Conservation (phyloP, 1,140 invertebrate genomes). For the Harlomillsia oculata region DNA sequence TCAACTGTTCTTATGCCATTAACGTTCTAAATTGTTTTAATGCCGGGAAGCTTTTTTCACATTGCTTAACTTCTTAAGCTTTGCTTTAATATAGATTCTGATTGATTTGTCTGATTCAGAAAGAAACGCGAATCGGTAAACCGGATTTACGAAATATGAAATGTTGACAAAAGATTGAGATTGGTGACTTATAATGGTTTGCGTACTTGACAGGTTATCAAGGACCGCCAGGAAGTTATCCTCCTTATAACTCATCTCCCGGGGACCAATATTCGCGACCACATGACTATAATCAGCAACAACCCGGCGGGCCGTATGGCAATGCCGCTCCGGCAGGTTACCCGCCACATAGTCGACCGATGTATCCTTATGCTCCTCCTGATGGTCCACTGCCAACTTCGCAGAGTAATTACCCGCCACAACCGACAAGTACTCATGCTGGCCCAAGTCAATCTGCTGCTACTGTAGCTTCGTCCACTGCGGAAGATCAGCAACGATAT, state of each 20-base stretch:
- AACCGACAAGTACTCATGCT: conserved; percentile 32
- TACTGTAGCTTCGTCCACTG: conserved; percentile 26
- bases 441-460: conserved; percentile 38
- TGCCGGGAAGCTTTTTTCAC: too few species aligned
- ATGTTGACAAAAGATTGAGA: neutral
- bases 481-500: conserved; percentile 42
- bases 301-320: conserved; percentile 5
- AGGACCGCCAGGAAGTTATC: conserved; percentile 44
- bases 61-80: too few species aligned
- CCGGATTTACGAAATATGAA: conserved; percentile 27
- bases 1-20: too few species aligned
- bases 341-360: conserved; percentile 17
- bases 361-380: conserved; percentile 14
- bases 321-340: conserved; percentile 8
- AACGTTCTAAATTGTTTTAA: too few species aligned
- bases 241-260: conserved; percentile 41
- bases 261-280: conserved; percentile 26
- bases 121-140: conserved; percentile 35
- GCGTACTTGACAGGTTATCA: conserved; percentile 43
- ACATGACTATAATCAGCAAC: conserved; percentile 12
- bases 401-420: conserved; percentile 14
- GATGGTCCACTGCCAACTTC: conserved; percentile 10
- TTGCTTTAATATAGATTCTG: too few species aligned
- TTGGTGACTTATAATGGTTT: neutral
- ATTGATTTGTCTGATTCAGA: too few species aligned